phyloP scores from a whole-genome alignment of 2,113 vertebrate species.

The Picathartes gymnocephalus region DNA sequence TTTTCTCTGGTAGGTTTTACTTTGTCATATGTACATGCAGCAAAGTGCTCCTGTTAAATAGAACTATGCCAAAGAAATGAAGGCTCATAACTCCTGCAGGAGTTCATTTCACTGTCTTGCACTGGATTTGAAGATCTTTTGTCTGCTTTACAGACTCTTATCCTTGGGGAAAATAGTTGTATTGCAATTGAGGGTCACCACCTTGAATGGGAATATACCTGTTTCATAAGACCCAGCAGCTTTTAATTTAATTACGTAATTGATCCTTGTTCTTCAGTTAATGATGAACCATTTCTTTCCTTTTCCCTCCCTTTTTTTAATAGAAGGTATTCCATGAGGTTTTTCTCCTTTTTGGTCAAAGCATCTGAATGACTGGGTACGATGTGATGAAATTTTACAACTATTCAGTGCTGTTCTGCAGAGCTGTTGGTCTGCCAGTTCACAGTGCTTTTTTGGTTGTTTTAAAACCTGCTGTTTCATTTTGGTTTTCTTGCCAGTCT shows the following conservation, averaged over 20 bases:
- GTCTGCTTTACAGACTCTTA: not conserved
- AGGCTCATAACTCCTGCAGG: not conserved
- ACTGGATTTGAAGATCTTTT: not conserved
- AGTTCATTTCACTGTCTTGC: not conserved
- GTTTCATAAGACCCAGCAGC: not conserved
- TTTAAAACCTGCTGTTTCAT: not conserved
- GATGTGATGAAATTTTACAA: not conserved
- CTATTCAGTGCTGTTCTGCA: not conserved
- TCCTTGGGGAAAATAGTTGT: not conserved
- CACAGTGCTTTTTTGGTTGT: not conserved
- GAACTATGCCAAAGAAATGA: not conserved
- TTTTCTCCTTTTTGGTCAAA: not conserved
- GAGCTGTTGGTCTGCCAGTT: not conserved
- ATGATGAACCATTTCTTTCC: not conserved
- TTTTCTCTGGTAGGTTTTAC: not conserved
- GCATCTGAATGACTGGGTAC: not conserved
- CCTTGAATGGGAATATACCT: not conserved
- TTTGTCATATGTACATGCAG: not conserved
- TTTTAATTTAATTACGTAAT: not conserved
- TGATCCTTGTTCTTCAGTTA: not conserved
- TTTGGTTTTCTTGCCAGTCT: not conserved
- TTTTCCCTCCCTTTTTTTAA: accelerated
- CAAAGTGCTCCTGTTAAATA: not conserved
- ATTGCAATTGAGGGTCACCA: not conserved
- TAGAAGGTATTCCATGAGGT: not conserved